phyloP scores from a whole-genome alignment of 2,888 invertebrate species.

The Enoplolaimus lenunculus region DNA sequence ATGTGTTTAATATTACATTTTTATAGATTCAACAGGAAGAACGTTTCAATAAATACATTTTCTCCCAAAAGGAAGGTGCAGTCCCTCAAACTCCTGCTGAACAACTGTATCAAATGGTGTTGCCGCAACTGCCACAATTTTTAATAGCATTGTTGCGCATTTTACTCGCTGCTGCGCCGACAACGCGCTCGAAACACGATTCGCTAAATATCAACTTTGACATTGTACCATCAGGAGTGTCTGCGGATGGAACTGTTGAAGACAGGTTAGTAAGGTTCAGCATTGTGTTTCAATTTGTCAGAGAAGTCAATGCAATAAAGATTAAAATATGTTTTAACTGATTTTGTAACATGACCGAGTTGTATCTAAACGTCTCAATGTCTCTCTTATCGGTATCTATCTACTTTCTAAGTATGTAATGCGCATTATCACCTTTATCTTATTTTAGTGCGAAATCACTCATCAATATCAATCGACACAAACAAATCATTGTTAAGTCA shows the following conservation, averaged over 20 bases:
- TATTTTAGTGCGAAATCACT: constrained; percentile 51
- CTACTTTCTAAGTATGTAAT: no score
- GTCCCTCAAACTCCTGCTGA: constrained; percentile 69
- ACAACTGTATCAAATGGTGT: constrained; percentile 75
- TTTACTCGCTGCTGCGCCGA: constrained; percentile 87
- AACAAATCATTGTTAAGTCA: constrained; percentile 84
- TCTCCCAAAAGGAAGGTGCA: constrained; percentile 55
- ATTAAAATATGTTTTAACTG: no score
- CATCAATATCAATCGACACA: constrained; percentile 92
- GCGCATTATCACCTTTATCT: no score
- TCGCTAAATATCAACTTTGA: constrained; percentile 97
- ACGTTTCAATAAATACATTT: constrained; percentile 32
- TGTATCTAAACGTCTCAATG: no score
- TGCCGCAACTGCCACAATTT: constrained; percentile 88
- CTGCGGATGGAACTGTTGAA: neutral
- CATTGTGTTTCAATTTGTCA: no score
- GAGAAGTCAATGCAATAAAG: no score
- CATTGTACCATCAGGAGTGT: constrained; percentile 25
- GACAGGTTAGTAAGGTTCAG: no score
- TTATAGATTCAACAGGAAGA: constrained; percentile 35
- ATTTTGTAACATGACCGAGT: no score
- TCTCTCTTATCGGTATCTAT: no score
- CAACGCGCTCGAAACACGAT: constrained; percentile 94
- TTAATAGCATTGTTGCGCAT: constrained; percentile 74
- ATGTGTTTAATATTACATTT: no score